phyloP scores from a whole-genome alignment of 2,113 vertebrate genomes.

The Mirounga angustirostris region DNA sequence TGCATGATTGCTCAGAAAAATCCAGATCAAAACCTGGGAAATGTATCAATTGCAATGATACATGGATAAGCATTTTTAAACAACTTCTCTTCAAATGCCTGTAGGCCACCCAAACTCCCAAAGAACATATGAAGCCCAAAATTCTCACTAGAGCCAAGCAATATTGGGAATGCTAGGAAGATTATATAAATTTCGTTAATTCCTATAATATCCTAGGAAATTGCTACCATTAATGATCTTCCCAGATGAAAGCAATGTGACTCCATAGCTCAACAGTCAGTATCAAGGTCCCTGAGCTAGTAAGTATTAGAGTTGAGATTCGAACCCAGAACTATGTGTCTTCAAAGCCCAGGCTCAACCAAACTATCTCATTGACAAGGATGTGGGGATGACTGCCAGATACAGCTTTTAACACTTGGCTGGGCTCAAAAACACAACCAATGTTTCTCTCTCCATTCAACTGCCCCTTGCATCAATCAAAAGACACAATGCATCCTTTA shows the following conservation, averaged over 20 bases:
- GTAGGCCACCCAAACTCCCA: background rate
- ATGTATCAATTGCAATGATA: background rate
- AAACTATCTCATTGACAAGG: background rate
- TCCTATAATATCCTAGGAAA: background rate
- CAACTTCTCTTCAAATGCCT: background rate
- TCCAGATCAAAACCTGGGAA: background rate
- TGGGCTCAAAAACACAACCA: background rate
- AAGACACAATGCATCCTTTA: background rate
- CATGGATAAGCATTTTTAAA: background rate
- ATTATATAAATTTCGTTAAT: background rate
- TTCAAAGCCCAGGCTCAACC: background rate
- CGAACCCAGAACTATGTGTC: background rate
- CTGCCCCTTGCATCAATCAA: background rate
- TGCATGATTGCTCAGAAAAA: constrained; percentile 17
- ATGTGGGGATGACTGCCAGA: background rate
- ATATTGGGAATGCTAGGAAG: background rate
- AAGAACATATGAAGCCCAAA: background rate
- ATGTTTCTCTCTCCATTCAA: background rate
- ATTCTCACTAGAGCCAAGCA: background rate
- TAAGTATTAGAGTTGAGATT: background rate
- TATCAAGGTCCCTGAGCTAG: background rate
- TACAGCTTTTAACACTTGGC: background rate
- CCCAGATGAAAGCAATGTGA: background rate
- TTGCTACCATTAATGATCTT: constrained; percentile 9
- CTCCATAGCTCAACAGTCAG: background rate